A percentile compares a stretch with the other conserved stretches of the same genome.
Evolutionary conservation across 2,113 vertebrate species (phyloP).

Genomic region (Alexandromys fortis): DNA sequence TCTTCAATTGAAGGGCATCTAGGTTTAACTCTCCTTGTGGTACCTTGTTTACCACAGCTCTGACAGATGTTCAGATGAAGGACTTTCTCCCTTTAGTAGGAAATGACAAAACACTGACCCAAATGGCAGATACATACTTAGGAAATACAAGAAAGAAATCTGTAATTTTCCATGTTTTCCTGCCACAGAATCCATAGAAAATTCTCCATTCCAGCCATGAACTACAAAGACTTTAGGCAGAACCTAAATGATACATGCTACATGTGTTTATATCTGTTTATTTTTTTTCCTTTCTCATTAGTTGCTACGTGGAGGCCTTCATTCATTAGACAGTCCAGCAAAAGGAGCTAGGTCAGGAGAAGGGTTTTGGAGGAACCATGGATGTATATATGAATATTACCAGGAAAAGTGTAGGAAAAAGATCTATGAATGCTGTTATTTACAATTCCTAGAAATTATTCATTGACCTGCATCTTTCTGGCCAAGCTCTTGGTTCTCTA

Average conservation of each 20-base stretch:
- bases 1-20: too few relatives aligned
- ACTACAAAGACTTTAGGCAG: not conserved
- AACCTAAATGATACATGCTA: not conserved
- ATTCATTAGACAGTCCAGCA: not conserved
- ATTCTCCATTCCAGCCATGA: not conserved
- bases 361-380: not conserved
- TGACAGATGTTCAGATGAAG: conserved; percentile 45
- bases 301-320: not conserved
- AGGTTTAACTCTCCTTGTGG: not conserved
- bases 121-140: not conserved
- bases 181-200: not conserved
- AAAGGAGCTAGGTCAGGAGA: not conserved
- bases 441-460: not conserved
- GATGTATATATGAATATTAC: not conserved
- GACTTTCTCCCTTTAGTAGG: not conserved
- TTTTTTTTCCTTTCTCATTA: not conserved
- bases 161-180: not conserved
- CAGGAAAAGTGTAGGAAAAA: not conserved
- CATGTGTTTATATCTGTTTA: not conserved
- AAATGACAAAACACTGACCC: not conserved
- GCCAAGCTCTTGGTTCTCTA: not conserved
- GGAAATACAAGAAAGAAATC: not conserved
- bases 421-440: too few relatives aligned
- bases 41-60: conserved; percentile 32
- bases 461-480: not conserved